These are phyloP conservation scores for Tragelaphus buxtoni DNA, from an alignment of 2,113 vertebrate genomes.

Conservation along the genomic window DNA sequence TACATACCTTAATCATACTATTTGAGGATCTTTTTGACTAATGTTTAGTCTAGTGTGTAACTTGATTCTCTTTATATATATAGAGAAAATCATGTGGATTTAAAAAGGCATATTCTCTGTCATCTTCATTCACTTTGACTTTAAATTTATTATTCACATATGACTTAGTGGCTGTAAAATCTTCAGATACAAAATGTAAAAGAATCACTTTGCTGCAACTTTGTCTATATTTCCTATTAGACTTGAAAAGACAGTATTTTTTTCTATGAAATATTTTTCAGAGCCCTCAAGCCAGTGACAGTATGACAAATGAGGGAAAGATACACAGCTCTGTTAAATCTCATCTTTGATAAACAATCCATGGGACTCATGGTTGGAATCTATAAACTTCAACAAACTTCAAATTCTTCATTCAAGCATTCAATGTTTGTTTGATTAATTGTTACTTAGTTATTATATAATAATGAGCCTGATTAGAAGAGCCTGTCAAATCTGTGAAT, in stretches of 20 bases:
- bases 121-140: neutral
- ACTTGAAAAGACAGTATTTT: neutral
- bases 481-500: slow-evolving; percentile 61
- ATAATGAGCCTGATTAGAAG: slow-evolving; percentile 66
- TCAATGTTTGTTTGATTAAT: slow-evolving; percentile 52
- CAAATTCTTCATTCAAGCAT: slow-evolving; percentile 57
- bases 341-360: slow-evolving; percentile 67
- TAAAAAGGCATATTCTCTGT: neutral
- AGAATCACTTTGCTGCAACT: neutral
- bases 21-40: neutral
- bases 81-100: neutral
- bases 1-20: neutral
- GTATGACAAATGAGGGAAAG: slow-evolving; percentile 74
- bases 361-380: slow-evolving; percentile 61
- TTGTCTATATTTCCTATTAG: neutral
- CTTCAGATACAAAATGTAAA: neutral
- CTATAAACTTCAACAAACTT: slow-evolving; percentile 56
- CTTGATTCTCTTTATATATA: neutral
- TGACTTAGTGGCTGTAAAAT: neutral
- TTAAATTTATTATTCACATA: neutral
- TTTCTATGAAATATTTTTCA: slow-evolving; percentile 31
- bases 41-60: neutral
- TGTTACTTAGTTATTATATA: slow-evolving; percentile 35
- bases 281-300: slow-evolving; percentile 70
- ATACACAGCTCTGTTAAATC: slow-evolving; percentile 67